phyloP scores from a whole-genome alignment of 2,113 vertebrate genomes.

The Brevimyrus niger region DNA sequence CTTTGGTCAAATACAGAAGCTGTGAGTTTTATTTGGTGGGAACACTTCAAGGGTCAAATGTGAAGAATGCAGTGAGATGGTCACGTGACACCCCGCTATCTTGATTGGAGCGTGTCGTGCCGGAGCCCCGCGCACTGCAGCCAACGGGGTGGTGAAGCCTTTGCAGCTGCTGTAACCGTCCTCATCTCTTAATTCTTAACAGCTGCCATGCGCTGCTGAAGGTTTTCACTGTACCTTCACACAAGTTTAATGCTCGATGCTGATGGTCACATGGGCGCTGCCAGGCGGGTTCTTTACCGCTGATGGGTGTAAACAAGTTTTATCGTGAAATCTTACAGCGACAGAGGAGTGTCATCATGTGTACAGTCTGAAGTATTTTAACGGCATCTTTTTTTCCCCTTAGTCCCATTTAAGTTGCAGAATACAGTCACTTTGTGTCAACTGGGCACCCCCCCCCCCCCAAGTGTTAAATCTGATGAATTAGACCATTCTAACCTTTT shows the following conservation, averaged over 20 bases:
- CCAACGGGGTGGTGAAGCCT: not conserved
- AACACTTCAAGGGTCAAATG: not conserved
- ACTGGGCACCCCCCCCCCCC: not conserved
- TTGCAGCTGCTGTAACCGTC: not conserved
- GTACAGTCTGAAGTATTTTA: not conserved
- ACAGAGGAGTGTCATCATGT: not conserved
- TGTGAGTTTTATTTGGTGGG: not conserved
- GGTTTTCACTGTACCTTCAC: not conserved
- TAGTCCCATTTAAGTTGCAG: not conserved
- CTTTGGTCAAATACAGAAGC: too few species aligned
- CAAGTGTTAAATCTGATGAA: not conserved
- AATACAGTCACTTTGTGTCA: not conserved
- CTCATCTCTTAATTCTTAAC: not conserved
- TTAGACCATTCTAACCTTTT: not conserved
- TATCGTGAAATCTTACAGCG: not conserved
- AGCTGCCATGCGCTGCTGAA: not conserved
- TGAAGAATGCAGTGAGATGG: not conserved
- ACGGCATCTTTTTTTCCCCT: not conserved
- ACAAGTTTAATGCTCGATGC: not conserved
- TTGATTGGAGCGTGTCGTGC: too few species aligned
- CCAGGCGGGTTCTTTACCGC: not conserved
- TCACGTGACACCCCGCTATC: not conserved
- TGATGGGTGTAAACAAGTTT: not conserved
- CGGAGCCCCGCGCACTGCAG: not conserved
- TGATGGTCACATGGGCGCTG: not conserved